phyloP scores from a whole-genome alignment of 2,797 vertebrate genomes.

The Leptodactylus fallax region DNA sequence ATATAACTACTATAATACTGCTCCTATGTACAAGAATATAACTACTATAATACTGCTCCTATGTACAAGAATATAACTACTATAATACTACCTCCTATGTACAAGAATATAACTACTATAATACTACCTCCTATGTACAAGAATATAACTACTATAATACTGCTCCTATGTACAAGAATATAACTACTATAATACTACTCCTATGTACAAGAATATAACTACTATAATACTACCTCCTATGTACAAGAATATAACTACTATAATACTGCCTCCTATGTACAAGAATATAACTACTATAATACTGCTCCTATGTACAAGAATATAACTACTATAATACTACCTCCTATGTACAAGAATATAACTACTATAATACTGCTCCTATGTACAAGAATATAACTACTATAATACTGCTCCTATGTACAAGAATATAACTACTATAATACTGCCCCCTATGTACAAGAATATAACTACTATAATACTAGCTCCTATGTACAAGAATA shows the following conservation, averaged over 20 bases:
- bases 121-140: too few relatives aligned
- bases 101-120: too few relatives aligned
- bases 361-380: constrained; percentile 1
- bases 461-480: constrained; percentile 14
- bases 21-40: neutral
- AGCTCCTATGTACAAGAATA: neutral
- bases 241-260: constrained; percentile 7
- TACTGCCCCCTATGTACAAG: neutral
- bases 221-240: constrained; percentile 3
- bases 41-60: neutral
- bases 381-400: too few relatives aligned
- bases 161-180: neutral
- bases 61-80: too few relatives aligned
- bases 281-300: too few relatives aligned
- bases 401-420: too few relatives aligned
- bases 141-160: neutral
- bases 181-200: neutral
- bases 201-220: neutral
- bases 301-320: too few relatives aligned
- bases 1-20: constrained; percentile 11
- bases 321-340: too few relatives aligned
- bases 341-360: neutral
- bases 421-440: too few relatives aligned
- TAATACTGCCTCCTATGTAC: neutral
- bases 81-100: too few relatives aligned